Percentiles rank a stretch among this genome's conserved stretches.
Conservation (phyloP, 1,140 invertebrate species). For the Hylyphantes graminicola region DNA sequence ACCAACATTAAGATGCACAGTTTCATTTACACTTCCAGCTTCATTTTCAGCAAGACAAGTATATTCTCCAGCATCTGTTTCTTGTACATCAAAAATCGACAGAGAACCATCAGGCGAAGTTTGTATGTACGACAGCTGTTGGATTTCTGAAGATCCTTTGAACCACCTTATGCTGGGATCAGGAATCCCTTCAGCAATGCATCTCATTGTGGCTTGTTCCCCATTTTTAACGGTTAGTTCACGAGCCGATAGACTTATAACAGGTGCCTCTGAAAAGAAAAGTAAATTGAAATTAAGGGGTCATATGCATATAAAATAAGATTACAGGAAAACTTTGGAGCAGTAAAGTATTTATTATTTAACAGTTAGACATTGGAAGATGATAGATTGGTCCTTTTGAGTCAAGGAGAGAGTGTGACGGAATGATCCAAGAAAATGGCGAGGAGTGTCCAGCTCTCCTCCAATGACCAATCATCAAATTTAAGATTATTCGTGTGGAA, state of each 20-base stretch:
- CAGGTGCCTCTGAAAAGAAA: constrained; percentile 45
- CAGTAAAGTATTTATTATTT: too few relatives aligned
- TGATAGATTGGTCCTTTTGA: too few relatives aligned
- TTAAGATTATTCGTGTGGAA: too few relatives aligned
- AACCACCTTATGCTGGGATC: constrained; percentile 69
- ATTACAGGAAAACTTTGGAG: too few relatives aligned
- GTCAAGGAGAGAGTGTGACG: too few relatives aligned
- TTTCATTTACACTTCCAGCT: constrained; percentile 66
- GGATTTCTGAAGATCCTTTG: constrained; percentile 61
- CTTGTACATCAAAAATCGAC: constrained; percentile 62
- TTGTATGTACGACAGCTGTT: constrained; percentile 52
- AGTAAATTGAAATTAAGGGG: neutral
- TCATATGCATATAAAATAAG: too few relatives aligned
- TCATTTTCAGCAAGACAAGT: constrained; percentile 68
- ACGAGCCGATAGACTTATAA: constrained; percentile 41
- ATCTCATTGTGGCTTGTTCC: constrained; percentile 62
- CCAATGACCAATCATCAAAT: too few relatives aligned
- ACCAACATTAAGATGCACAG: constrained; percentile 67
- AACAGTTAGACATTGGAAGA: too few relatives aligned
- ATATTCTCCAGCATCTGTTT: constrained; percentile 67
- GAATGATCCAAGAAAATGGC: too few relatives aligned
- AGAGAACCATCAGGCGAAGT: constrained; percentile 44
- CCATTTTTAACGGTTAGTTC: constrained; percentile 61
- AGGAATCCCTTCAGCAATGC: constrained; percentile 68
- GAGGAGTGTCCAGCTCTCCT: too few relatives aligned